A percentile compares a stretch with the other conserved stretches of the same genome.
Conservation (phyloP, 2,888 invertebrate species). For the Aethes cnicana region DNA sequence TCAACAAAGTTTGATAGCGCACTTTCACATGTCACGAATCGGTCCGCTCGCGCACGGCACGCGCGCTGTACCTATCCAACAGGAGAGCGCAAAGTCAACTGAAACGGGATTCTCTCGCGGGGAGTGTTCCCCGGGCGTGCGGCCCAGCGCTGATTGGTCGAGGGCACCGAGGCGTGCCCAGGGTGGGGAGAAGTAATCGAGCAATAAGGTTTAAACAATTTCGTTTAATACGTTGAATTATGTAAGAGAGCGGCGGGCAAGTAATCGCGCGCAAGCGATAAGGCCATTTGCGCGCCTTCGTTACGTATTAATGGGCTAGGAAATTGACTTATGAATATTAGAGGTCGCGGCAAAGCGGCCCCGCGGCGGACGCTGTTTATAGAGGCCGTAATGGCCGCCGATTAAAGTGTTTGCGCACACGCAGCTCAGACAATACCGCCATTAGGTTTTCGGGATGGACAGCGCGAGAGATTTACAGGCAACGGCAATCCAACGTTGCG, state of each 20-base stretch:
- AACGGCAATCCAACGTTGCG: too few species aligned
- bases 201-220: constrained; percentile 84
- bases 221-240: constrained; percentile 84
- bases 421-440: constrained; percentile 12
- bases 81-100: constrained; percentile 47
- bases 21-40: constrained; percentile 45
- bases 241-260: constrained; percentile 81
- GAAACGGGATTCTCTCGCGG: constrained; percentile 54
- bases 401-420: constrained; percentile 68
- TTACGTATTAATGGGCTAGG: constrained; percentile 82
- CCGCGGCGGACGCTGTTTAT: constrained; percentile 78
- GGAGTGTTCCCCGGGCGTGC: constrained; percentile 49
- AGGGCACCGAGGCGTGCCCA: constrained; percentile 73
- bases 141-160: constrained; percentile 64
- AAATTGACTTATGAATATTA: constrained; percentile 83
- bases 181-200: constrained; percentile 81
- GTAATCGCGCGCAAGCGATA: constrained; percentile 83
- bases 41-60: constrained; percentile 44
- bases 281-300: constrained; percentile 83
- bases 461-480: too few species aligned
- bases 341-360: constrained; percentile 75
- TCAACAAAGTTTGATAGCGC: constrained; percentile 28
- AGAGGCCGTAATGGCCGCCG: constrained; percentile 64
- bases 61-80: constrained; percentile 4
- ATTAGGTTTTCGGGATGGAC: neutral